Percentiles rank a stretch among this genome's conserved stretches.
These are phyloP conservation scores for Megalopta genalis DNA, from an alignment of 1,140 invertebrate genomes.

Conservation along the genomic window DNA sequence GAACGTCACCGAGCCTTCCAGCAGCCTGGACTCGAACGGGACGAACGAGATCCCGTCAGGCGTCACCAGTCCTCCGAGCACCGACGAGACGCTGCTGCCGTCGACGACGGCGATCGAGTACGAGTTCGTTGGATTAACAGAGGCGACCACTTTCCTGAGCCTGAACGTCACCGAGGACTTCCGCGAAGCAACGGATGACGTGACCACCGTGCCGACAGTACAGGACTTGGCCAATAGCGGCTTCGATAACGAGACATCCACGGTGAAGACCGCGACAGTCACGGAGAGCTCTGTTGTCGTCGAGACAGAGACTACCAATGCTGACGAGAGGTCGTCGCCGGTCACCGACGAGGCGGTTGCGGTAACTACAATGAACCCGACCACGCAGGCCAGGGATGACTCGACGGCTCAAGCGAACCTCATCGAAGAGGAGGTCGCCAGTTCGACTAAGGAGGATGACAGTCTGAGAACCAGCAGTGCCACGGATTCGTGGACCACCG, in stretches of 20 bases:
- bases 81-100: conserved; percentile 42
- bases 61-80: not conserved
- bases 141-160: conserved; percentile 12
- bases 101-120: conserved; percentile 68
- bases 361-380: not conserved
- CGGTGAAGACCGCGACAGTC: conserved; percentile 27
- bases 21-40: not conserved
- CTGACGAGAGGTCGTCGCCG: not conserved
- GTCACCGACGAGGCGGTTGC: not conserved
- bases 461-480: not conserved
- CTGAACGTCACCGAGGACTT: conserved; percentile 23
- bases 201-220: not conserved
- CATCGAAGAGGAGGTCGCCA: not conserved
- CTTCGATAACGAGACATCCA: conserved; percentile 2
- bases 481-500: conserved; percentile 12
- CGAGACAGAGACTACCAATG: not conserved
- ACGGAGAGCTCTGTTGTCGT: not conserved
- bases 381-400: not conserved
- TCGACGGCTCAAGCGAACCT: not conserved
- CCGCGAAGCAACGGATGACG: not conserved
- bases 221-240: not conserved
- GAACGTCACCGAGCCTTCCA: not conserved
- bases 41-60: conserved; percentile 26
- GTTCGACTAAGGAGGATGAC: not conserved
- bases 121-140: conserved; percentile 71